phyloP scores from a whole-genome alignment of 2,888 invertebrate genomes.

The Heliconius ismenius region DNA sequence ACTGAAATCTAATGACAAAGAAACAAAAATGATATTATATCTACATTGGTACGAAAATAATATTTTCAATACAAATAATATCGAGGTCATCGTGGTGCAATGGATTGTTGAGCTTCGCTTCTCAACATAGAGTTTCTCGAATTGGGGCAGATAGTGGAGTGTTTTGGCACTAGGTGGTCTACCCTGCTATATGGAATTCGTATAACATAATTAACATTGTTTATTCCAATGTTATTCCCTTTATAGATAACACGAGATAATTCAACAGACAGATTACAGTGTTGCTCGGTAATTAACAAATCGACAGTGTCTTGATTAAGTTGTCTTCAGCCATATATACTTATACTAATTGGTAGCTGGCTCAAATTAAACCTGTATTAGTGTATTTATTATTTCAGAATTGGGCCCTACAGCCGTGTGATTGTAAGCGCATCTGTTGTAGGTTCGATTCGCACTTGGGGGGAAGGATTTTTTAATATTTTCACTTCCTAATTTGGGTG shows the following conservation, averaged over 20 bases:
- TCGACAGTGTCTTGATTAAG: constrained; percentile 17
- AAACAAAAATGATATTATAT: too few species aligned
- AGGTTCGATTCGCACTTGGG: neutral
- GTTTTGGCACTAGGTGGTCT: too few species aligned
- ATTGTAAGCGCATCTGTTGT: neutral
- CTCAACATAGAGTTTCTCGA: too few species aligned
- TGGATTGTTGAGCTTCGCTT: too few species aligned
- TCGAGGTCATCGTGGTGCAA: too few species aligned
- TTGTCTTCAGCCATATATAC: neutral
- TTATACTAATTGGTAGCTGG: constrained; percentile 4
- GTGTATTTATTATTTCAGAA: neutral
- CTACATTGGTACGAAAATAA: too few species aligned
- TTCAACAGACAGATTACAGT: constrained; percentile 25
- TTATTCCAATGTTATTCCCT: neutral
- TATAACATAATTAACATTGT: neutral
- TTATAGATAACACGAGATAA: constrained; percentile 16
- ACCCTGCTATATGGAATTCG: neutral
- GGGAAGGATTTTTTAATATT: neutral
- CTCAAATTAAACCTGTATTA: neutral
- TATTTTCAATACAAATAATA: too few species aligned
- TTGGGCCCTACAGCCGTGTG: neutral
- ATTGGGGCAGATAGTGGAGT: too few species aligned
- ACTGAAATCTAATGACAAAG: too few species aligned
- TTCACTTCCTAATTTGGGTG: too few species aligned
- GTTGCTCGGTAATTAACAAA: constrained; percentile 23